These are phyloP conservation scores for Poecilia latipinna DNA, from an alignment of 2,113 vertebrate species.

Conservation along the genomic window DNA sequence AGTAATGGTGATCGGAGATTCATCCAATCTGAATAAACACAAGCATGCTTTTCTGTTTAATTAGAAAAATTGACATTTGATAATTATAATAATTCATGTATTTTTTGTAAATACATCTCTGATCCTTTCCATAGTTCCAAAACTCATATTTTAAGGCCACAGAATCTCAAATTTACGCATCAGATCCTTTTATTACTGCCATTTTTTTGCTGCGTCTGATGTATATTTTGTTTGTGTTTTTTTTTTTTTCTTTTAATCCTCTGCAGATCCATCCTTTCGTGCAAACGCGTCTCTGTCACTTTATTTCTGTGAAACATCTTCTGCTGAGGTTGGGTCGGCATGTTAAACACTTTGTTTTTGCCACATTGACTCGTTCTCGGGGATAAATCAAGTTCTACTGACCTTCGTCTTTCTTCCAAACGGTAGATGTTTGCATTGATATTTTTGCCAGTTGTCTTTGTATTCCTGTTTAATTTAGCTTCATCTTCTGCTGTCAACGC, in stretches of 20 bases:
- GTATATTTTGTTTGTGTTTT: background rate
- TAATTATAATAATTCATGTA: too few relatives aligned
- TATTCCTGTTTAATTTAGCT: background rate
- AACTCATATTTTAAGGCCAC: too few relatives aligned
- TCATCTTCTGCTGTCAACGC: background rate
- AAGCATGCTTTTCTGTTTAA: too few relatives aligned
- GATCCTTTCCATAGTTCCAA: too few relatives aligned
- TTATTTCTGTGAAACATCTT: background rate
- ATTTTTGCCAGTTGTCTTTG: background rate
- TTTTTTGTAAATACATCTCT: too few relatives aligned
- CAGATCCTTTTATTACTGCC: too few relatives aligned
- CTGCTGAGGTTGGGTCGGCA: background rate
- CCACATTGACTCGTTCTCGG: background rate
- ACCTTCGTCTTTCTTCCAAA: background rate
- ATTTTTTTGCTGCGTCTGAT: background rate
- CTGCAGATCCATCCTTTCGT: background rate
- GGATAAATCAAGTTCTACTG: background rate
- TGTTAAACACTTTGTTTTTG: background rate
- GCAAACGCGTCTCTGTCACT: background rate
- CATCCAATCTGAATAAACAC: too few relatives aligned
- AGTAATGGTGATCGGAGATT: too few relatives aligned
- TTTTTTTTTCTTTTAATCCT: background rate
- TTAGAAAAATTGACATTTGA: too few relatives aligned
- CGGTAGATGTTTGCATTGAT: background rate
- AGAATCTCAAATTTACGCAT: too few relatives aligned